These are phyloP conservation scores for Anas capensis DNA, from an alignment of 2,797 vertebrate species.

Conservation along the genomic window DNA sequence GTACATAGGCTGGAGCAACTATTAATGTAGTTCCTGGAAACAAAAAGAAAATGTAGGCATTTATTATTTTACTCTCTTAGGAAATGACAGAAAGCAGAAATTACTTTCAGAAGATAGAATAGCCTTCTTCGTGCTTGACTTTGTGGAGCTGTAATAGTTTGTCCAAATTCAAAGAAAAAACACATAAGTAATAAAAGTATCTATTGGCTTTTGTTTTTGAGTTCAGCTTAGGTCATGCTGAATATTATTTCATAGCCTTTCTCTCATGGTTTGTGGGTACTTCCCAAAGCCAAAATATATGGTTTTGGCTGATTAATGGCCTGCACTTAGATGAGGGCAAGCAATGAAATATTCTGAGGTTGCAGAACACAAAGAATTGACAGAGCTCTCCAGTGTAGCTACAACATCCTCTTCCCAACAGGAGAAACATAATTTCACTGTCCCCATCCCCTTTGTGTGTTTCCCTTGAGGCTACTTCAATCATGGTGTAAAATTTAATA, in stretches of 20 bases:
- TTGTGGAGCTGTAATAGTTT: neutral
- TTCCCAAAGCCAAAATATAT: slow-evolving; percentile 4
- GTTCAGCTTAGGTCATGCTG: slow-evolving; percentile 37
- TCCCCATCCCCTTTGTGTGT: neutral
- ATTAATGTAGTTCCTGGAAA: neutral
- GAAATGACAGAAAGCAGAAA: neutral
- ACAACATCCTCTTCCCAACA: neutral
- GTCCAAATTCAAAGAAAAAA: neutral
- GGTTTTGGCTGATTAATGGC: neutral
- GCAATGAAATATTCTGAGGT: slow-evolving; percentile 11
- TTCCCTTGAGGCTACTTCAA: neutral
- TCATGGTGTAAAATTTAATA: neutral
- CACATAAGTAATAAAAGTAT: neutral
- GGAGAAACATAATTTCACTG: neutral
- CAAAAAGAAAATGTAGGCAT: neutral
- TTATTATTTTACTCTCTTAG: neutral
- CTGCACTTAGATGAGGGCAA: slow-evolving; percentile 9
- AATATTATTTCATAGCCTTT: slow-evolving; percentile 22
- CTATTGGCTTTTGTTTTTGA: neutral
- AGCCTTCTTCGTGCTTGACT: neutral
- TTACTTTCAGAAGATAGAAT: neutral
- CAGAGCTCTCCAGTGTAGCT: neutral
- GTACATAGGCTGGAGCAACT: neutral
- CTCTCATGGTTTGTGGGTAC: slow-evolving; percentile 4
- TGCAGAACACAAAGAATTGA: slow-evolving; percentile 5